Evolutionary conservation across 2,113 vertebrate genomes (phyloP), one percentile per base, ranked within the genome.

Genomic region (Clarias magur): DNA sequence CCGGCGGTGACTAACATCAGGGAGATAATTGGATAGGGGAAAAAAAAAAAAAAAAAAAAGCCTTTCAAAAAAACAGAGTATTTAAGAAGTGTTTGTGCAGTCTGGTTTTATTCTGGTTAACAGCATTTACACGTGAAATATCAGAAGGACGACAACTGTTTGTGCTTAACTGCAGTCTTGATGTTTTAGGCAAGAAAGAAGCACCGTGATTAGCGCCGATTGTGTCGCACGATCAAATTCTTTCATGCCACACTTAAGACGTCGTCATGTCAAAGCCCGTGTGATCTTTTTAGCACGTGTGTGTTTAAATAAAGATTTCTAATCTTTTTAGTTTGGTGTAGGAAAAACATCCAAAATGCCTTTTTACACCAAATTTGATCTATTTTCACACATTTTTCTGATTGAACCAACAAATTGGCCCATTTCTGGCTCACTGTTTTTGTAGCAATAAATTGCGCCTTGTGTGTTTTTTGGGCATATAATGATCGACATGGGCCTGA

Each of bases 81-180:
- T 15, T 59, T 23, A 65, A 53, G 15, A 65, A 21, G 73, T 48
- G 17, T 80, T 57, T 68, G n/a, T 25, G 54, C 63, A 53, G 30
- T 59, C n/a, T 80, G 27, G 15, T 57, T 57, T 80, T 48, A 48
- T 48, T 67, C 63, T 80, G 27, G n/a, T 80, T 86, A 57, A 57
- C 76, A n/a, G 27, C 30, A 17, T 62, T 63, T 60, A 10, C 13
- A 68, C 34, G 25, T 16, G 4, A 34, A 86, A 68, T 81, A 10
- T 42, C 9, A 4, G 9, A 27, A 8, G 76, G n/a, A 13, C 25
- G 23, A 48, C 70, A 54, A 15, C 83, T 48, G 60, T 27, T 85
- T 48, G 48, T 48, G 48, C 48, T 48, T 62, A 15, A 30, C 8
- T 60, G 13, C 78, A 68, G 76, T 9, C 57, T n/a, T 27, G 42